Percentiles rank a stretch among this genome's conserved stretches.
phyloP scores from a whole-genome alignment of 2,797 vertebrate genomes.

The Pseudomugil tenellus region DNA sequence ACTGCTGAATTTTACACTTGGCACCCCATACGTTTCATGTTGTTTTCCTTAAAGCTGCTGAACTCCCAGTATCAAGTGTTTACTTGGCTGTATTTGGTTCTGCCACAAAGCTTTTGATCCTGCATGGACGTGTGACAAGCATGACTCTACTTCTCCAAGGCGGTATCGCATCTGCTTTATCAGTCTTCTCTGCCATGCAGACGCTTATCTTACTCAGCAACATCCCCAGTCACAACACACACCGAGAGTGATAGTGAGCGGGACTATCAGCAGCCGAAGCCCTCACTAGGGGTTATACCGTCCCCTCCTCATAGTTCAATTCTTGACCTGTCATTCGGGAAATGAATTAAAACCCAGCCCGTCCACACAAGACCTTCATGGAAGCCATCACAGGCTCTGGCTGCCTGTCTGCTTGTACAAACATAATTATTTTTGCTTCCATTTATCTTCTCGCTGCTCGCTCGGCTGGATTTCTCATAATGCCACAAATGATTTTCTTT shows the following conservation, averaged over 20 bases:
- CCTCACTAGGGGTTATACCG: slow-evolving; percentile 29
- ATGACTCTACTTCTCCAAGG: slow-evolving; percentile 26
- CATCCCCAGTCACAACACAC: slow-evolving; percentile 61
- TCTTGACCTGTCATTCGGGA: slow-evolving; percentile 50
- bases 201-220: slow-evolving; percentile 57
- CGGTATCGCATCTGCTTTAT: slow-evolving; percentile 38
- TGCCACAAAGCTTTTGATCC: slow-evolving; percentile 50
- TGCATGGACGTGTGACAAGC: slow-evolving; percentile 36
- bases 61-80: slow-evolving; percentile 46
- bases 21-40: too few relatives aligned
- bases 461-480: slow-evolving; percentile 45
- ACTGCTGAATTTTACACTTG: too few relatives aligned
- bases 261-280: slow-evolving; percentile 37
- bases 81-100: slow-evolving; percentile 43
- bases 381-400: slow-evolving; percentile 24
- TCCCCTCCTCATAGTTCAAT: slow-evolving; percentile 60
- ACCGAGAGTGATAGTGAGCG: slow-evolving; percentile 38
- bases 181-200: slow-evolving; percentile 8
- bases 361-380: slow-evolving; percentile 48
- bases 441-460: slow-evolving; percentile 51
- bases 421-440: slow-evolving; percentile 36
- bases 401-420: slow-evolving; percentile 36
- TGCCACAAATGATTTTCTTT: slow-evolving; percentile 37
- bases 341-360: slow-evolving; percentile 52
- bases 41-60: slow-evolving; percentile 24